Evolutionary conservation across 2,797 vertebrate species (phyloP).

Genomic region (Chaunax sp.): DNA sequence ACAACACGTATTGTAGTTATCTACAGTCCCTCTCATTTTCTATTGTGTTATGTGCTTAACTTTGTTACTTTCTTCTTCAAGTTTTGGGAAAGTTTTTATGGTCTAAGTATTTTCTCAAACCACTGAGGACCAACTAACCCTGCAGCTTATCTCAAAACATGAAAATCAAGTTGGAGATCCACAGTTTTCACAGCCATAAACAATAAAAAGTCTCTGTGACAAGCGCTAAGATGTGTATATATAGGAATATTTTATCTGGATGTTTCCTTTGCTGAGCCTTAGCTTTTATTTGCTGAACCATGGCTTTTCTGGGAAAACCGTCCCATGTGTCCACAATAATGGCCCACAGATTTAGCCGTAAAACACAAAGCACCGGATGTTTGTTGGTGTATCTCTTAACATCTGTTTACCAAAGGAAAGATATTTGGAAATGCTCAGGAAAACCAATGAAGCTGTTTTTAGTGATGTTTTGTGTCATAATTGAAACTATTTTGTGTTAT

Average conservation of each 20-base stretch:
- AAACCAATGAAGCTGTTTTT: too few species aligned
- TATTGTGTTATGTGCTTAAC: not conserved
- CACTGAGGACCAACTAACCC: not conserved
- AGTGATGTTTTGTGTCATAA: conserved; percentile 2
- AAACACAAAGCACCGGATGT: conserved; percentile 10
- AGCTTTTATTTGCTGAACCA: not conserved
- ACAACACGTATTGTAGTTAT: too few species aligned
- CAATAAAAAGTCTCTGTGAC: too few species aligned
- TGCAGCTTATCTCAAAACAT: not conserved
- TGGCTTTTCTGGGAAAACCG: conserved; percentile 10
- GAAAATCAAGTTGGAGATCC: not conserved
- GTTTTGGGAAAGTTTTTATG: not conserved
- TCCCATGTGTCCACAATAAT: conserved; percentile 4
- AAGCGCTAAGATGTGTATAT: too few species aligned
- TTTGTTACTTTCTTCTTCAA: too few species aligned
- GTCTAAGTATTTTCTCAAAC: not conserved
- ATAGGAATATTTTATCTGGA: not conserved
- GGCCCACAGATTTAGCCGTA: not conserved
- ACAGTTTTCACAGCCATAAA: not conserved
- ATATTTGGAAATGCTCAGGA: conserved; percentile 15
- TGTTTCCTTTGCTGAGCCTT: too few species aligned
- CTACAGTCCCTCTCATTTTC: not conserved
- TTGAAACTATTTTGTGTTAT: not conserved
- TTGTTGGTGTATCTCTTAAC: conserved; percentile 14
- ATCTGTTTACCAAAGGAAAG: conserved; percentile 28